Base-by-base conservation (phyloP, 1,140 invertebrate genomes). In the Phymastichus coffea region DNA sequence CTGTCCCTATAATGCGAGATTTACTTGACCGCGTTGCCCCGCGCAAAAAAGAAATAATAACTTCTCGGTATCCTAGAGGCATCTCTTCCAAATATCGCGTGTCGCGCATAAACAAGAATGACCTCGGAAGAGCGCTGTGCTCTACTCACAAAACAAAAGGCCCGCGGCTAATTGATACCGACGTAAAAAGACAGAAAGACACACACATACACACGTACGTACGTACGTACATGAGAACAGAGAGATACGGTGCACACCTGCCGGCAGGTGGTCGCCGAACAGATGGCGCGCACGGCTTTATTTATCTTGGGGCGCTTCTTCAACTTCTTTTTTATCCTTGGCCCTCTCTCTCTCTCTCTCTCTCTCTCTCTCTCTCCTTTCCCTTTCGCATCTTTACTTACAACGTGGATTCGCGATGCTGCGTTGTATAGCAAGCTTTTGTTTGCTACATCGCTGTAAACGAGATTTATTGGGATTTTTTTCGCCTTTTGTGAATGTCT, bases 241-340 rank as follows among this genome's bases (percentile, higher is more conserved):
- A 59, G 53, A 43, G 48, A 49, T 57, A 63, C 72, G 71, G 63
- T 63, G 61, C 52, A 63, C 72, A 74, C 71, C 71, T 74, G 72
- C 70, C 70, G 71, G 70, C 72, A 74, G 72, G 67, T 74, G 72
- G 71, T 54, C 66, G 64, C 46, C 66, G 69, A 68, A 66, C 66
- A 72, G 70, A 72, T 73, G 71, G 63, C 23, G 47, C 53, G 47
- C 60, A 48, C 30, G 55, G 30, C 28, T 57, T 57, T 57, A 49
- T 57, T 57, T 57, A 57, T 46, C 46, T 49, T 57, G 23, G 44
- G 43, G 46, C 48, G 23, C 0, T 12, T 46, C 25, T n/a, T 25
- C 14, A 22, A 4, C 43, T 28, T n/a, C 2, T 26, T 47, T 19
- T 47, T 3, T 47, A 3, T 30, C 46, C 14, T 33, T 15, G 14